phyloP scores from a whole-genome alignment of 2,888 invertebrate species.

The Polymixis flavicincta region DNA sequence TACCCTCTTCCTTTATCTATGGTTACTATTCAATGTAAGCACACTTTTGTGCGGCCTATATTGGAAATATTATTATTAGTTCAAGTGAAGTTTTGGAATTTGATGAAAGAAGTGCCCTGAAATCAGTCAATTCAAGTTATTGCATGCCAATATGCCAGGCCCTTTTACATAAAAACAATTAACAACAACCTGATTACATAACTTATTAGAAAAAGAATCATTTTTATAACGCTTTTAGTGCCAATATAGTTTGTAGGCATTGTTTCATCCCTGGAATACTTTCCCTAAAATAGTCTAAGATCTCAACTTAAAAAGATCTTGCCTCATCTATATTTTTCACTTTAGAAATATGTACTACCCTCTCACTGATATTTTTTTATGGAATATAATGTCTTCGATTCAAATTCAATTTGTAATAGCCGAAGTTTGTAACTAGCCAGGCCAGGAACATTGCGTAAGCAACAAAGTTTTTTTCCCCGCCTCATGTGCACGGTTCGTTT shows the following conservation, averaged over 20 bases:
- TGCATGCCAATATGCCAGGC: background rate
- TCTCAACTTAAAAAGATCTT: background rate
- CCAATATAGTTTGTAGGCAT: background rate
- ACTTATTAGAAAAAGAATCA: too few relatives aligned
- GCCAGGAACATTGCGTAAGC: conserved; percentile 67
- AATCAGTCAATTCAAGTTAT: conserved; percentile 4
- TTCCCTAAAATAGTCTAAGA: background rate
- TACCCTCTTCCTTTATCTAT: conserved; percentile 80
- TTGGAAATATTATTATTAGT: conserved; percentile 39
- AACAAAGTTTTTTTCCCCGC: conserved; percentile 75
- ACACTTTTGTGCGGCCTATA: conserved; percentile 53
- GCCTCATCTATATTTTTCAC: background rate
- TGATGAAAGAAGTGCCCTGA: background rate
- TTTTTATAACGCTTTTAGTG: too few relatives aligned
- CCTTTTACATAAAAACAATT: background rate
- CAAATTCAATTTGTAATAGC: conserved; percentile 11
- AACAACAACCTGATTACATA: background rate
- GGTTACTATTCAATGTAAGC: conserved; percentile 68
- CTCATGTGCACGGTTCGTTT: conserved; percentile 85
- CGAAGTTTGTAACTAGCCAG: conserved; percentile 30
- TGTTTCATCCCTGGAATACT: background rate
- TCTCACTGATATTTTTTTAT: background rate
- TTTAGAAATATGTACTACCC: too few relatives aligned
- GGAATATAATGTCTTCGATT: background rate
- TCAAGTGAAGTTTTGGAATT: conserved; percentile 20